Conservation (phyloP, 2,888 invertebrate species). For the Anticlea derivata region DNA sequence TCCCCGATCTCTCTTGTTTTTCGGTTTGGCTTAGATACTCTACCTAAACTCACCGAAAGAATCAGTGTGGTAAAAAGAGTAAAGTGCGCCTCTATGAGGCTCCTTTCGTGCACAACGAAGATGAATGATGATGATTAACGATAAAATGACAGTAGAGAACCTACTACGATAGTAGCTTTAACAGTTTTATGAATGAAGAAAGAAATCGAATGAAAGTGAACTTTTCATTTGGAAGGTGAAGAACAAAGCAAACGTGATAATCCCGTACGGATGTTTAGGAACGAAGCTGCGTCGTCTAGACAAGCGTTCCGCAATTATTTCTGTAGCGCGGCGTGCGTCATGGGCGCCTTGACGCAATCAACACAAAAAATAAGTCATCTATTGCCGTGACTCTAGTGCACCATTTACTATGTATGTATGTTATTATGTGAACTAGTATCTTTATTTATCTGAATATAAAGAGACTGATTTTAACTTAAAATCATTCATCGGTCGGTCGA, state of each 20-base stretch:
- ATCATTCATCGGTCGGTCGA: too few relatives aligned
- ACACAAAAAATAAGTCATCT: slow-evolving; percentile 52
- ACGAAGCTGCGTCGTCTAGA: slow-evolving; percentile 47
- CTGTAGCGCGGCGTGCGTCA: slow-evolving; percentile 65
- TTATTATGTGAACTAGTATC: not conserved
- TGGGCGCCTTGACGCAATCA: slow-evolving; percentile 57
- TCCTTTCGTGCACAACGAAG: too few relatives aligned
- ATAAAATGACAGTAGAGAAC: too few relatives aligned
- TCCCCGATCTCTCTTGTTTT: too few relatives aligned
- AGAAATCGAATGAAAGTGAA: slow-evolving; percentile 3
- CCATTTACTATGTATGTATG: not conserved
- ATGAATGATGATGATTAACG: too few relatives aligned
- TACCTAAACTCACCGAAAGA: too few relatives aligned
- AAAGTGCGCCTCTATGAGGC: too few relatives aligned
- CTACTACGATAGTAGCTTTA: too few relatives aligned
- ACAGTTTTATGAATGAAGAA: slow-evolving; percentile 4
- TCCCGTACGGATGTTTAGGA: slow-evolving; percentile 1
- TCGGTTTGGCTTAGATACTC: too few relatives aligned
- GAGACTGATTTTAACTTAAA: too few relatives aligned
- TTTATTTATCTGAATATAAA: too few relatives aligned
- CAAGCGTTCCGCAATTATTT: slow-evolving; percentile 61
- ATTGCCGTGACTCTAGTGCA: slow-evolving; percentile 36
- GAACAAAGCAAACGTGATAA: slow-evolving; percentile 11
- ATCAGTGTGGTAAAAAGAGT: too few relatives aligned
- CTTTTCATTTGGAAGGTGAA: not conserved